Base-by-base conservation (phyloP, 53 echinoderm and acorn worm species). In the Actinopyga echinites region DNA sequence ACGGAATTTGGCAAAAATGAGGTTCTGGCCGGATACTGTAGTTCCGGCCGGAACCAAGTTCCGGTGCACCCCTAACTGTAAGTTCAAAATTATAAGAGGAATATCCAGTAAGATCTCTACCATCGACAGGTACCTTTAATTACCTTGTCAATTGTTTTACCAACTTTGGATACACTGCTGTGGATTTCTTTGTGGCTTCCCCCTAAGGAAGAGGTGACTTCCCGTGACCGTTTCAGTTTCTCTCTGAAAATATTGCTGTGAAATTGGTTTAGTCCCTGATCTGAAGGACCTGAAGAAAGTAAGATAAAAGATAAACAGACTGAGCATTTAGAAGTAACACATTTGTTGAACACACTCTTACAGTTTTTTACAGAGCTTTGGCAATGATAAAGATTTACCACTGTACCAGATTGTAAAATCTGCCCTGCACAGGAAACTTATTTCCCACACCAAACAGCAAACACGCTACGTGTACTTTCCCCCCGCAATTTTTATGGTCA, bases 121-220 rank as follows among this genome's bases (percentile, higher is more conserved):
- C 49, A 49, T 49, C 49, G 0, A 49, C 3, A 10, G 17, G 35
- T 8, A 65, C 22, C 21, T 38, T 33, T 24, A 64, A 69, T 85
- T 69, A 96, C 96, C 74, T 93, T 93, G 37, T 96, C 96, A 40
- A 96, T 92, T 35, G 92, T 90, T 64, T 93, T 96, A 56, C 96
- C 96, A 29, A 96, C 90, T 87, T 96, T 96, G 49, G 96, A 96
- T 29, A 96, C 96, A 61, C 93, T 93, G 75, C 93, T 92, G 79
- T 93, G 96, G 23, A 96, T 93, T 21, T 96, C 96, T 69, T 96
- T 96, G 73, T 96, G 96, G 55, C 91, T 91, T 74, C 91, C 93
- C 62, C 96, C 91, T 23, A 93, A 45, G 23, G 88, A 45, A 25
- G 86, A 67, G 32, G 90, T 60, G 40, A 85, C 81, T 53, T 93